These are phyloP conservation scores for Drosophila funebris DNA, from an alignment of 1,140 invertebrate genomes.

Conservation along the genomic window DNA sequence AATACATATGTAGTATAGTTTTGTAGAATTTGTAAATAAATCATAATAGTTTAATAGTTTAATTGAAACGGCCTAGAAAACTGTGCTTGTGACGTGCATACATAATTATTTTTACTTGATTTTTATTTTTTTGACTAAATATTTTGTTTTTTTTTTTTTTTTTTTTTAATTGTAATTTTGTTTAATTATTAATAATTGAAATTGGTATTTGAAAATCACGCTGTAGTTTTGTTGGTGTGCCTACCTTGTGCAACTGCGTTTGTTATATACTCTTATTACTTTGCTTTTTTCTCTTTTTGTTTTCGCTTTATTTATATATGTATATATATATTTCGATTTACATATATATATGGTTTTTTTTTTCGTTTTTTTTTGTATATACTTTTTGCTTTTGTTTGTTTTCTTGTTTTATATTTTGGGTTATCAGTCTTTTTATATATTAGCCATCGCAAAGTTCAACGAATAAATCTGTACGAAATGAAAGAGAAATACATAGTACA, in stretches of 20 bases:
- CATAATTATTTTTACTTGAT: slow-evolving; percentile 67
- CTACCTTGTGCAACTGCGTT: slow-evolving; percentile 84
- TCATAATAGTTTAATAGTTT: slow-evolving; percentile 67
- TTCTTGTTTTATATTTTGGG: slow-evolving; percentile 61
- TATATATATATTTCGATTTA: slow-evolving; percentile 71
- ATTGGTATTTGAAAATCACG: slow-evolving; percentile 74
- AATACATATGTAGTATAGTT: slow-evolving; percentile 48
- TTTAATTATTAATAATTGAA: slow-evolving; percentile 69
- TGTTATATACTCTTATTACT: slow-evolving; percentile 77
- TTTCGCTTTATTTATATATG: slow-evolving; percentile 43
- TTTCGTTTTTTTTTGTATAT: slow-evolving; percentile 54
- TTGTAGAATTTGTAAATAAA: slow-evolving; percentile 64
- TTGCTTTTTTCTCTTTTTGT: slow-evolving; percentile 43
- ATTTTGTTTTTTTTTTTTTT: slow-evolving; percentile 11
- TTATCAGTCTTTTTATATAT: slow-evolving; percentile 83
- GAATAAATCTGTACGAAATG: slow-evolving; percentile 83
- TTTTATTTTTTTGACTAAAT: slow-evolving; percentile 24
- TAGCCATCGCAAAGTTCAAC: slow-evolving; percentile 84
- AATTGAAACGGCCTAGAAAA: slow-evolving; percentile 77
- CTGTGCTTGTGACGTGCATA: slow-evolving; percentile 80
- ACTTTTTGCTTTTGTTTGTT: slow-evolving; percentile 51
- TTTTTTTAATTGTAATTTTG: slow-evolving; percentile 35
- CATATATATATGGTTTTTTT: slow-evolving; percentile 57
- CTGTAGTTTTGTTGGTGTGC: slow-evolving; percentile 81
- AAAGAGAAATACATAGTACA: slow-evolving; percentile 81